Conservation (phyloP, 1,140 invertebrate genomes). For the Drosophila pachea region DNA sequence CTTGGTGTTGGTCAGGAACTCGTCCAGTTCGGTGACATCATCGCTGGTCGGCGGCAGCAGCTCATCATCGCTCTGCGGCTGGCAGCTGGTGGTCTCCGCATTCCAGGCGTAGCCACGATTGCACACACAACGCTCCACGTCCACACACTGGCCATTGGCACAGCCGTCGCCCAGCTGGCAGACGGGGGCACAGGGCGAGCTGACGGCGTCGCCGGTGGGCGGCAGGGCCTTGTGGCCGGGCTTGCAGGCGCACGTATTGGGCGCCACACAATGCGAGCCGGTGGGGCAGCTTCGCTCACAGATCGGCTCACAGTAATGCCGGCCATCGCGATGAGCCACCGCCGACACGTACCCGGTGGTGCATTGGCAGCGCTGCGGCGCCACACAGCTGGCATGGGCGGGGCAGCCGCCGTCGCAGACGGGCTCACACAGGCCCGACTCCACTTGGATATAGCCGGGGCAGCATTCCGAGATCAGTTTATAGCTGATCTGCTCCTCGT, state of each 20-base stretch:
- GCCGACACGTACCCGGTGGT: constrained; percentile 58
- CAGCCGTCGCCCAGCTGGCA: constrained; percentile 52
- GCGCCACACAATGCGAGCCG: constrained; percentile 51
- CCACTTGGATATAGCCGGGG: constrained; percentile 46
- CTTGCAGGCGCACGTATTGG: constrained; percentile 59
- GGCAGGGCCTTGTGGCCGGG: constrained; percentile 39
- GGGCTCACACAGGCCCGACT: constrained; percentile 60
- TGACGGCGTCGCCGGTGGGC: constrained; percentile 54
- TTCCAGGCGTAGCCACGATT: constrained; percentile 51
- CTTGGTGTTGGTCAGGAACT: constrained; percentile 5
- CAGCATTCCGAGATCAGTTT: constrained; percentile 57
- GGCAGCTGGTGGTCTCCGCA: constrained; percentile 22
- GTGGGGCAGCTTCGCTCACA: constrained; percentile 43
- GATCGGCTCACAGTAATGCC: constrained; percentile 62
- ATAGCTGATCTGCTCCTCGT: constrained; percentile 45
- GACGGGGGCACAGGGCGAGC: constrained; percentile 47
- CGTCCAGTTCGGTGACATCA: constrained; percentile 25
- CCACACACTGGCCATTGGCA: constrained; percentile 52
- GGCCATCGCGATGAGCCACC: constrained; percentile 44
- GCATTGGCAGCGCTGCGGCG: constrained; percentile 64
- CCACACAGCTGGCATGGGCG: constrained; percentile 57
- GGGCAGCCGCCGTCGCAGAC: constrained; percentile 62
- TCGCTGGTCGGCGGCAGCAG: constrained; percentile 1
- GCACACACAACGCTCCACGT: constrained; percentile 54
- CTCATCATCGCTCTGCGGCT: background rate